Evolutionary conservation across 64 coral and sea anemone genomes (phyloP), one percentile per base, ranked within the genome.

Genomic region (Platygyra sinensis): DNA sequence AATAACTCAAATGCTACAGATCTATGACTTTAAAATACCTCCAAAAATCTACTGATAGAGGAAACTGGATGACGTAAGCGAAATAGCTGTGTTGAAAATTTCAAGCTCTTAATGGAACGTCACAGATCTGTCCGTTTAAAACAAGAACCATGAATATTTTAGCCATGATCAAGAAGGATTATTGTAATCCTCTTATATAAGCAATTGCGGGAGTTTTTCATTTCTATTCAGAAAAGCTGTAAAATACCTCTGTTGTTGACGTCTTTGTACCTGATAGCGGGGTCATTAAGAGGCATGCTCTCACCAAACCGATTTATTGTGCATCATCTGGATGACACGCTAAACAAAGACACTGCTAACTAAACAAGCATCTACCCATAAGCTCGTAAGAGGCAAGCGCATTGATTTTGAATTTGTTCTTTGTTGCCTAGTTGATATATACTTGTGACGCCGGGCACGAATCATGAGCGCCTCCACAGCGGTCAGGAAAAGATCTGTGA

Each of bases 401-500:
- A 1, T 50, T 63, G 61, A 16, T 85, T 72, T 85, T 49, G 2
- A 72, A 36, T 39, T 25, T 51, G 24, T 22, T n/a, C 3, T 72
- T 57, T 51, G 2, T 20, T 71, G 36, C 22, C 52, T n/a, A 72
- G 33, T 28, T 71, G 15, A 65, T 38, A 46, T 46, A 46, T 46
- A 60, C 8, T 64, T 61, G 19, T 64, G 30, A 62, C 30, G 30
- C 20, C 8, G 13, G 14, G 33, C 20, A 3, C 24, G 24, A 16
- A 87, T 75, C 10, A 88, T 88, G 86, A 88, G 86, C 30, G 72
- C 28, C 2, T 18, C 86, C 14, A 74, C 24, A 25, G 30, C 86
- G 13, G 52, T 52, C 0, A 92, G 90, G 32, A 92, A 72, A 79
- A 72, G 90, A 16, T 92, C 90, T 1, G 74, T 92, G 17, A 92